Percentiles rank a stretch among this genome's conserved stretches.
phyloP scores from a whole-genome alignment of 2,797 vertebrate species.

The Sparus aurata region DNA sequence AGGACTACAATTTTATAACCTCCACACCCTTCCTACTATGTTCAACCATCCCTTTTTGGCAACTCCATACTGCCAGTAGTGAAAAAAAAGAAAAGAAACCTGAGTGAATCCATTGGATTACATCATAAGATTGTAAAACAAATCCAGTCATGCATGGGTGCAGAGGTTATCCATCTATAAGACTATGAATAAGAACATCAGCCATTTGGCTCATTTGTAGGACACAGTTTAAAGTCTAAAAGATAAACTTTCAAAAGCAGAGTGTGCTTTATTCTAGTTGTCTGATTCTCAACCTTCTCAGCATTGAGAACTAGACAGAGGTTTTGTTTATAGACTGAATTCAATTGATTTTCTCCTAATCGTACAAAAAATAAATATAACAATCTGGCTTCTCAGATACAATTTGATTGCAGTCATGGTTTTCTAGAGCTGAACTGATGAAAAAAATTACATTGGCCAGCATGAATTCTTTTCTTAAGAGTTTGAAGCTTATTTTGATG shows the following conservation, averaged over 20 bases:
- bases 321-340: neutral
- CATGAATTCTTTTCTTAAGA: neutral
- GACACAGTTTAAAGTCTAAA: neutral
- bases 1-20: conserved; percentile 29
- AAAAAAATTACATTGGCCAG: neutral
- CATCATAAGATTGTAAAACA: conserved; percentile 49
- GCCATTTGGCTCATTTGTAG: neutral
- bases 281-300: neutral
- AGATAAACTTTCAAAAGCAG: neutral
- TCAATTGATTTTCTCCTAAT: neutral
- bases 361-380: neutral
- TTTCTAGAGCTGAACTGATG: neutral
- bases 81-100: neutral
- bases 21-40: conserved; percentile 35
- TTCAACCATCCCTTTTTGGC: neutral
- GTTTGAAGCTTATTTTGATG: neutral
- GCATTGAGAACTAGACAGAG: neutral
- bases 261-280: neutral
- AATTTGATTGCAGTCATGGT: neutral
- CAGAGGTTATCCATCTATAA: conserved; percentile 8
- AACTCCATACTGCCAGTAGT: conserved; percentile 7
- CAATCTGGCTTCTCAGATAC: neutral
- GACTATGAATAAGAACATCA: neutral
- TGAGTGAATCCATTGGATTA: conserved; percentile 12
- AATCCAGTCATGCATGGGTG: conserved; percentile 41